Evolutionary conservation across 2,888 invertebrate species (phyloP).

Genomic region (Papilio gigon): DNA sequence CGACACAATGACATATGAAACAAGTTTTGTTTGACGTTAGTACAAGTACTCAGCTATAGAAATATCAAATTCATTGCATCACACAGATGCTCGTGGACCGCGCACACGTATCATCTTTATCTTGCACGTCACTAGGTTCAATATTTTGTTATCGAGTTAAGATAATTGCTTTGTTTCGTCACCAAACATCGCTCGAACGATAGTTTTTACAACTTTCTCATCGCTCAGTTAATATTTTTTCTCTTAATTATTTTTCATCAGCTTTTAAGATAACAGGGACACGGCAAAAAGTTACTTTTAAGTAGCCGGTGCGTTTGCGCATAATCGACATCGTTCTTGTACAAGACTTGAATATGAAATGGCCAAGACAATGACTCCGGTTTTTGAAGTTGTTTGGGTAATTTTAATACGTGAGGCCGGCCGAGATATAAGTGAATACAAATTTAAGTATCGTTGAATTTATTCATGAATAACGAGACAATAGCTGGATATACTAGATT

Average conservation of each 20-base stretch:
- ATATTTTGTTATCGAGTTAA: constrained; percentile 12
- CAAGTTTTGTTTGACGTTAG: constrained; percentile 74
- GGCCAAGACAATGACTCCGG: constrained; percentile 67
- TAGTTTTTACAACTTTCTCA: constrained; percentile 68
- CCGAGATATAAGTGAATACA: constrained; percentile 4
- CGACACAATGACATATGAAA: constrained; percentile 80
- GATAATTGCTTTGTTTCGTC: constrained; percentile 34
- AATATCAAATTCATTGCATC: constrained; percentile 57
- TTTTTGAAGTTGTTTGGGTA: constrained; percentile 57
- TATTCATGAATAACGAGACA: constrained; percentile 1
- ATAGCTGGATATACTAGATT: not conserved
- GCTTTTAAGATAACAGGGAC: constrained; percentile 59
- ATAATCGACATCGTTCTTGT: constrained; percentile 78
- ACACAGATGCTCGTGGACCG: not conserved
- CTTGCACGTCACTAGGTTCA: constrained; percentile 11
- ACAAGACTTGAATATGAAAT: constrained; percentile 73
- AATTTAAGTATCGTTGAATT: not conserved
- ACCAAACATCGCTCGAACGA: constrained; percentile 50
- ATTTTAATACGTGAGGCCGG: constrained; percentile 28
- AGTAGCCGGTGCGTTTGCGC: constrained; percentile 74
- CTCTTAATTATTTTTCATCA: constrained; percentile 62
- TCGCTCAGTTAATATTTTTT: constrained; percentile 59
- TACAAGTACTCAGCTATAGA: constrained; percentile 63
- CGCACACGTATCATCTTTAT: constrained; percentile 16
- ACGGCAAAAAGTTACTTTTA: constrained; percentile 62